Percentiles rank a stretch among this genome's conserved stretches.
phyloP scores from a whole-genome alignment of 2,888 invertebrate genomes.

The Aphidoletes aphidimyza region DNA sequence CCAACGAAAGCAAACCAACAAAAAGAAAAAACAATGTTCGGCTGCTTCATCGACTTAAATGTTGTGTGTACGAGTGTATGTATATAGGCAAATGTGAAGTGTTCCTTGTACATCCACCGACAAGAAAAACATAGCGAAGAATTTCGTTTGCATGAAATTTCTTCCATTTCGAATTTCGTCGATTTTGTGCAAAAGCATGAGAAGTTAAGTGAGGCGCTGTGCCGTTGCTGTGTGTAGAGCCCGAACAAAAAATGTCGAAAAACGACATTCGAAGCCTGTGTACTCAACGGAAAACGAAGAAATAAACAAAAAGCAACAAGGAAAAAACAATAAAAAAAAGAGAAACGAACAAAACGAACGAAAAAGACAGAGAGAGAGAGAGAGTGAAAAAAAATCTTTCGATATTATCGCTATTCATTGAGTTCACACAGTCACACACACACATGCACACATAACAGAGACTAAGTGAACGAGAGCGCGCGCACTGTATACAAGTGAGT shows the following conservation, averaged over 20 bases:
- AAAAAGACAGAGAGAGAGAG: not conserved
- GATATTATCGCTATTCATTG: conserved; percentile 5
- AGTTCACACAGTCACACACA: too few species aligned
- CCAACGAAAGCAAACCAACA: not conserved
- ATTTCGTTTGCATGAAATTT: not conserved
- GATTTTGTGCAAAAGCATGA: not conserved
- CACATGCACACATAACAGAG: not conserved
- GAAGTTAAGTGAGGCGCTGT: not conserved
- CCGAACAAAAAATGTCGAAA: too few species aligned
- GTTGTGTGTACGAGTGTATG: not conserved
- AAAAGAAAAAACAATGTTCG: too few species aligned
- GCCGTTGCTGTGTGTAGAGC: too few species aligned
- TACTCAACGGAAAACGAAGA: not conserved
- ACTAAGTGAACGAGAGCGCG: not conserved
- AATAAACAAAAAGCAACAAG: conserved; percentile 22
- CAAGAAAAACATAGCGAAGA: too few species aligned
- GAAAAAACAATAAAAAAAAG: not conserved
- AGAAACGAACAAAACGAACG: not conserved
- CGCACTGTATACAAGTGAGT: not conserved
- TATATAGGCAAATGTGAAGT: too few species aligned
- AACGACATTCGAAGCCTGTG: not conserved
- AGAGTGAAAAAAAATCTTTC: not conserved
- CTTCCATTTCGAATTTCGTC: not conserved
- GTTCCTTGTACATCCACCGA: not conserved
- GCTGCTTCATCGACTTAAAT: not conserved